phyloP scores from a whole-genome alignment of 2,888 invertebrate genomes.

The Zygaena filipendulae region DNA sequence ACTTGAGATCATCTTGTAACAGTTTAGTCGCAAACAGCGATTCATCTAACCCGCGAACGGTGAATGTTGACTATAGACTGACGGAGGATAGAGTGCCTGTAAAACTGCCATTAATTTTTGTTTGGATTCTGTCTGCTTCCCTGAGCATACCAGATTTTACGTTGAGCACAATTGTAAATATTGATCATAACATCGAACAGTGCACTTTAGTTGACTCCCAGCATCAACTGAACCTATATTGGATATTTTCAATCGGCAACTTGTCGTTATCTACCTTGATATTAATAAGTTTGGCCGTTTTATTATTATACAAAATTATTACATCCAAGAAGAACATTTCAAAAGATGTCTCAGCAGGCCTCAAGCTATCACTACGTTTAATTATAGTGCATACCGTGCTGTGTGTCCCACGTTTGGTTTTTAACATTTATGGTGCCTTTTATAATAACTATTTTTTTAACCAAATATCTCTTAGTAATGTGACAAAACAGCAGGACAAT shows the following conservation, averaged over 20 bases:
- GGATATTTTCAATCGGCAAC: slow-evolving; percentile 47
- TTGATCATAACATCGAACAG: slow-evolving; percentile 36
- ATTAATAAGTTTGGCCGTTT: slow-evolving; percentile 28
- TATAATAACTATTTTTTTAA: background rate
- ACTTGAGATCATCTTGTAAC: slow-evolving; percentile 54
- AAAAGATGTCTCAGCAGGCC: slow-evolving; percentile 23
- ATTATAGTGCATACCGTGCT: slow-evolving; percentile 36
- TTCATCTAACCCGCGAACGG: slow-evolving; percentile 54
- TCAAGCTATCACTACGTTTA: slow-evolving; percentile 48
- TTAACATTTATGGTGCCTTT: slow-evolving; percentile 28
- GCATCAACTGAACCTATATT: slow-evolving; percentile 51
- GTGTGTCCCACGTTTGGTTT: slow-evolving; percentile 42
- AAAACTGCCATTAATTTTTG: slow-evolving; percentile 60
- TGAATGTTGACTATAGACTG: slow-evolving; percentile 65
- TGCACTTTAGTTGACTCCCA: slow-evolving; percentile 64
- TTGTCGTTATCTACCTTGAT: slow-evolving; percentile 44
- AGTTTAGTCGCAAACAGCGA: slow-evolving; percentile 59
- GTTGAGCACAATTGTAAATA: slow-evolving; percentile 53
- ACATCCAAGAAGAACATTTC: slow-evolving; percentile 37
- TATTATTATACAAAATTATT: slow-evolving; percentile 40
- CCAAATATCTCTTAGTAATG: background rate
- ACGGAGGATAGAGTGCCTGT: slow-evolving; percentile 52
- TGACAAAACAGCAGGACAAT: slow-evolving; percentile 21
- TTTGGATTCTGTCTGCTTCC: slow-evolving; percentile 69
- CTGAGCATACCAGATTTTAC: slow-evolving; percentile 70